Percentiles rank a stretch among this genome's conserved stretches.
phyloP scores from a whole-genome alignment of 2,888 invertebrate genomes.

The Shargacucullia verbasci region DNA sequence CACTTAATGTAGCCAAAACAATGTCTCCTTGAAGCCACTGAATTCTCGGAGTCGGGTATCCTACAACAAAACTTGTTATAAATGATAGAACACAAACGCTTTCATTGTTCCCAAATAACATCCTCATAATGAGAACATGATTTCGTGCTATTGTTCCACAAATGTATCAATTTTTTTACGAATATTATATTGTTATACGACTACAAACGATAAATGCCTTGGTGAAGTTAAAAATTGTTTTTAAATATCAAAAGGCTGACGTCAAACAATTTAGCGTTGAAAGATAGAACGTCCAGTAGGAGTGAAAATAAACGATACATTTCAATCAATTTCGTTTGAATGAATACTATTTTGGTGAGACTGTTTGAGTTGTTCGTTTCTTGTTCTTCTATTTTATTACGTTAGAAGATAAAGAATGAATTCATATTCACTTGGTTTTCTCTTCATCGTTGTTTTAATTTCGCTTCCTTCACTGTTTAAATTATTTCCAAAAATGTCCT shows the following conservation, averaged over 20 bases:
- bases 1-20: conserved; percentile 72
- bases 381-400: conserved; percentile 34
- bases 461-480: neutral
- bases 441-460: neutral
- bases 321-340: conserved; percentile 59
- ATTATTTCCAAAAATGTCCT: conserved; percentile 14
- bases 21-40: conserved; percentile 83
- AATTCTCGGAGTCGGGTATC: conserved; percentile 81
- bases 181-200: conserved; percentile 2
- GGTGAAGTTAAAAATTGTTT: conserved; percentile 7
- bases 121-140: conserved; percentile 28
- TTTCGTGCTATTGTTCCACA: conserved; percentile 16
- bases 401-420: conserved; percentile 20
- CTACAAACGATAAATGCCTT: conserved; percentile 1
- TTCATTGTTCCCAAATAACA: conserved; percentile 29
- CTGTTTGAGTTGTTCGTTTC: conserved; percentile 53
- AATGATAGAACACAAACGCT: conserved; percentile 15
- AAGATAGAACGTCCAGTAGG: conserved; percentile 50
- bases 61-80: conserved; percentile 60
- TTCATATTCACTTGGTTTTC: neutral
- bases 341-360: conserved; percentile 50
- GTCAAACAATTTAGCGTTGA: conserved; percentile 46
- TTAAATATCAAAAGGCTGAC: conserved; percentile 31
- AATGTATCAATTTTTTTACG: conserved; percentile 13
- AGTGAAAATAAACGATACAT: conserved; percentile 53